phyloP scores from a whole-genome alignment of 2,113 vertebrate species.

The Psilopogon haemacephalus region DNA sequence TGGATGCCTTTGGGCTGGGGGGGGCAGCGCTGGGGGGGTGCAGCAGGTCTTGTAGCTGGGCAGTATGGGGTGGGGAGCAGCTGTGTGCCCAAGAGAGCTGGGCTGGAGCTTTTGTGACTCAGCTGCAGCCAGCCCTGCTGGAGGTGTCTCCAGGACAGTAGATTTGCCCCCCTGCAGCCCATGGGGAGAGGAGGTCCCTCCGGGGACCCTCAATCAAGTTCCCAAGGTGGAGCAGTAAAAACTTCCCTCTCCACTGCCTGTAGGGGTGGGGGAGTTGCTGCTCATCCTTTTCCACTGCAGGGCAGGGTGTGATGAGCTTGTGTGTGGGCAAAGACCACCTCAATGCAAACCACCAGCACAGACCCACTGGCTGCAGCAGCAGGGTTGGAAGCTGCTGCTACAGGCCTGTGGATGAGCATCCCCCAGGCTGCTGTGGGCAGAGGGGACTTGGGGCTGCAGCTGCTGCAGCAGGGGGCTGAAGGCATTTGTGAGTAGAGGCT shows the following conservation, averaged over 20 bases:
- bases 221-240: not conserved
- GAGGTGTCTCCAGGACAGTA: not conserved
- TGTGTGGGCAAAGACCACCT: not conserved
- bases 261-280: not conserved
- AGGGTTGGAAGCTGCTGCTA: fast-evolving
- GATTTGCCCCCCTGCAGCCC: not conserved
- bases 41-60: not conserved
- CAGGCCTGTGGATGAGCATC: not conserved
- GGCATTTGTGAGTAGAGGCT: not conserved
- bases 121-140: not conserved
- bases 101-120: not conserved
- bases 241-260: not conserved
- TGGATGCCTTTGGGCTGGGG: not conserved
- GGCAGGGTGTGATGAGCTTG: not conserved
- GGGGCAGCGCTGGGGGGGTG: not conserved
- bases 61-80: not conserved
- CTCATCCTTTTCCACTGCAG: not conserved
- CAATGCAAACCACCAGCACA: not conserved
- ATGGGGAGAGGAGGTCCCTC: not conserved
- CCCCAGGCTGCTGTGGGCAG: fast-evolving
- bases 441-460: fast-evolving
- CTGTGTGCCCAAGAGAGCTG: not conserved
- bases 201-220: not conserved
- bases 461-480: not conserved
- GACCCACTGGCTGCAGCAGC: not conserved